Percentiles rank a stretch among this genome's conserved stretches.
Conservation (phyloP, 2,888 invertebrate species). For the Caradrina kadenii region DNA sequence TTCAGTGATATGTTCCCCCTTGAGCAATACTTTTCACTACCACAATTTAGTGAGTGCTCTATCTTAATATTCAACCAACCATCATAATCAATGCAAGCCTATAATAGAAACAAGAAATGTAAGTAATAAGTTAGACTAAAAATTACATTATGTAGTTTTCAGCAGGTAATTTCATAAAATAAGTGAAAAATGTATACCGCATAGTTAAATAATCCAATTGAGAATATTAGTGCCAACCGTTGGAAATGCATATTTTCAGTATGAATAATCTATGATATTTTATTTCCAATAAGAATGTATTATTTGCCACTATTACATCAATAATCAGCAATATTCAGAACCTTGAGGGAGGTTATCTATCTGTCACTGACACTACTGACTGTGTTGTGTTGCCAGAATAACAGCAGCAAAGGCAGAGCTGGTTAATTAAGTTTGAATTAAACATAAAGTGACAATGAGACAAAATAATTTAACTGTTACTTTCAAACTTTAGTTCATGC, state of each 20-base stretch:
- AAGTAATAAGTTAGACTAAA: not conserved
- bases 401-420: too few relatives aligned
- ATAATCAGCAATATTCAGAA: too few relatives aligned
- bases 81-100: slow-evolving; percentile 92
- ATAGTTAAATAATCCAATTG: slow-evolving; percentile 63
- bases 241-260: slow-evolving; percentile 53
- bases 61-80: slow-evolving; percentile 93
- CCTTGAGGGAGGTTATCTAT: too few relatives aligned
- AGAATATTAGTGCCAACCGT: slow-evolving; percentile 37
- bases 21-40: slow-evolving; percentile 89
- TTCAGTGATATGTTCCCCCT: slow-evolving; percentile 93
- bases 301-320: too few relatives aligned
- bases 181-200: slow-evolving; percentile 57
- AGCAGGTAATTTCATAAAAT: not conserved
- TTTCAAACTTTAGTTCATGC: too few relatives aligned
- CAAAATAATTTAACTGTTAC: too few relatives aligned
- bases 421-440: too few relatives aligned
- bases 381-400: too few relatives aligned
- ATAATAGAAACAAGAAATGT: slow-evolving; percentile 56
- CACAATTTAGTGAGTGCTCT: slow-evolving; percentile 92
- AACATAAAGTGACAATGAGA: too few relatives aligned
- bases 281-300: not conserved
- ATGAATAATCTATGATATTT: not conserved
- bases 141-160: not conserved
- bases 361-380: too few relatives aligned